Base-by-base conservation (phyloP, 64 coral and sea anemone species). In the Montipora efflorescens region DNA sequence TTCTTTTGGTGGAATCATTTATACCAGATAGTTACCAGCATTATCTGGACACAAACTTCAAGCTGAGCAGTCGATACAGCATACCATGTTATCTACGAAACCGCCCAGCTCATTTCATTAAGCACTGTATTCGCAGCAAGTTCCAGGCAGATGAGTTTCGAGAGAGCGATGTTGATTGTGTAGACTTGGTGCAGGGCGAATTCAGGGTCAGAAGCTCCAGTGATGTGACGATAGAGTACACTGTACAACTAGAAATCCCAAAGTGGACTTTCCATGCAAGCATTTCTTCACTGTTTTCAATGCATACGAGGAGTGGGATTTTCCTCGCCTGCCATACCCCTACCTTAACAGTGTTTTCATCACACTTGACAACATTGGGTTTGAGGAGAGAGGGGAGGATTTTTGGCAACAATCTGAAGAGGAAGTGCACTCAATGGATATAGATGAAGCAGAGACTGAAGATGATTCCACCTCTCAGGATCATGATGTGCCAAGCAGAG, bases 1-100 rank as follows among this genome's bases (percentile, higher is more conserved):
- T 91, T 5, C 22, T 92, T n/a, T 59, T 92, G 5, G 92, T 93
- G 15, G 92, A 93, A 36, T 87, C 46, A 7, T 93, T 87, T 22
- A n/a, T 93, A 20, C 92, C 62, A 9, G 92, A 93, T 55, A 58
- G 45, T 16, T 76, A 67, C 19, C 91, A 93, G 58, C 90, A 92
- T 23, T 84, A 92, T 7, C 66, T 92, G 13, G 67, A 93, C 73
- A 87, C 75, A 10, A 88, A 93, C 11, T 45, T 92, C 2, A 74
- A 92, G 36, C 71, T 83, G 12, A 91, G 90, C 15, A 67, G 75
- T 44, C 0, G 2, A 87, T 69, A 69, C 83, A 52, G 69, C 14
- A 45, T 91, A 43, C 90, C 89, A 1, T 36, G 2, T 3, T 91
- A 82, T 48, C 79, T 91, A 9, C 78, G 36, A 9, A 83, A 91